Base-by-base conservation (phyloP, 1,140 invertebrate genomes). In the Ooceraea biroi region DNA sequence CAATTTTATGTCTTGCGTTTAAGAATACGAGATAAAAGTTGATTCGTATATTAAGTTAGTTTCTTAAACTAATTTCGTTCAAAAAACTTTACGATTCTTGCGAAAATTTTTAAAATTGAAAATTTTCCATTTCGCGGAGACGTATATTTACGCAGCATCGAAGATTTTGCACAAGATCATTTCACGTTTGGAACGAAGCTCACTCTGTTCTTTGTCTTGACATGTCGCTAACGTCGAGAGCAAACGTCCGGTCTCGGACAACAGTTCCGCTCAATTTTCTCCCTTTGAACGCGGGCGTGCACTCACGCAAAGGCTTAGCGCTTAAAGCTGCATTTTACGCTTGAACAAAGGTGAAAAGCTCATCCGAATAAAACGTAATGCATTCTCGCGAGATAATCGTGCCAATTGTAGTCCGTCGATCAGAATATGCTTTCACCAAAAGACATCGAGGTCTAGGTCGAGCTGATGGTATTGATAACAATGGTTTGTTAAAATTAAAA, bases 241-340 rank as follows among this genome's bases (percentile, higher is more conserved):
- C 91, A 91, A 88, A 89, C 85, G 72, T 91, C 91, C 90, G 85
- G 86, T 77, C 84, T 69, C 30, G 68, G 69, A 91, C 88, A 66
- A 85, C 82, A 88, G 84, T 90, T 92, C 91, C 90, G 91, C 68
- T 87, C 82, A 91, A 91, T 92, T 88, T 90, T 85, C 82, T 60
- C 66, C 63, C 85, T 88, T 88, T 88, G 73, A 86, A 50, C 77
- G 55, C 63, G 69, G 82, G 41, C 41, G 30, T 65, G 44, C 60
- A 77, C 60, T 77, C 73, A 65, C 58, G 44, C 60, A 77, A 65
- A 77, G 58, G 44, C 58, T 77, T 52, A 65, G 73, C 22, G 60
- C 73, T 63, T 63, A 63, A 50, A 76, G 73, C 73, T 77, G 44
- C 46, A 77, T 65, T 77, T 77, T 77, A 77, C 73, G 73, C 58